A percentile compares a stretch with the other conserved stretches of the same genome.
Evolutionary conservation across 1,140 invertebrate species (phyloP).

Genomic region (Triops longicaudatus): DNA sequence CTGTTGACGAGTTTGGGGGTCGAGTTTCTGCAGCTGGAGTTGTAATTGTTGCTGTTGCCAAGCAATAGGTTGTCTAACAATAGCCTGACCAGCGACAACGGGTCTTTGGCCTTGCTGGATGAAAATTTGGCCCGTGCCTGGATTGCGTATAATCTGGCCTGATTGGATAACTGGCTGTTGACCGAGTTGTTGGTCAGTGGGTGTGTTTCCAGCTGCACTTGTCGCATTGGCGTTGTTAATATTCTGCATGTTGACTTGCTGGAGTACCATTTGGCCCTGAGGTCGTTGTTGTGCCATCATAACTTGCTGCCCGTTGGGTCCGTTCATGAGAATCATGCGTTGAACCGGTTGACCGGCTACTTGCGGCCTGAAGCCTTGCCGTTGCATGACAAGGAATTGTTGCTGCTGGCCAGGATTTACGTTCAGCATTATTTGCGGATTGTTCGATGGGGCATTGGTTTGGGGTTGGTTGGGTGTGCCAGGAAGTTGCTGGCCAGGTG

Average conservation of each 20-base stretch:
- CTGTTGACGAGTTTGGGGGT: constrained; percentile 32
- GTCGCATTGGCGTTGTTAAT: not conserved
- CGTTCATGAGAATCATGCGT: not conserved
- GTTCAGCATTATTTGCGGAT: not conserved
- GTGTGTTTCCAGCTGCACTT: not conserved
- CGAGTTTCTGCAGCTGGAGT: constrained; percentile 26
- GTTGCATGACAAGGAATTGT: not conserved
- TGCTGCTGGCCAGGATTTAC: not conserved
- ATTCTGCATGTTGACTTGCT: constrained; percentile 11
- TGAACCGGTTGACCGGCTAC: not conserved
- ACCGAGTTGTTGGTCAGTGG: not conserved
- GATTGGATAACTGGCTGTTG: not conserved
- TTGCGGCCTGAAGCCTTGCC: not conserved
- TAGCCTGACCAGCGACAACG: not conserved
- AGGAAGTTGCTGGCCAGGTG: constrained; percentile 27
- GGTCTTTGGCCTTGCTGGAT: not conserved
- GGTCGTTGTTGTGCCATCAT: constrained; percentile 20
- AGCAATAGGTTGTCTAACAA: constrained; percentile 29
- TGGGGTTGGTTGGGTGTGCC: constrained; percentile 14
- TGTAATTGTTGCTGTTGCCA: constrained; percentile 30
- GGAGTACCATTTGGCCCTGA: not conserved
- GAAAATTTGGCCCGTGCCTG: not conserved
- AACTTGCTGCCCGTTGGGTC: not conserved
- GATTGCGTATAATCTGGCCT: not conserved
- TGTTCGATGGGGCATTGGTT: not conserved